Base-by-base conservation (phyloP, 2,888 invertebrate species). In the Cabera pusaria region DNA sequence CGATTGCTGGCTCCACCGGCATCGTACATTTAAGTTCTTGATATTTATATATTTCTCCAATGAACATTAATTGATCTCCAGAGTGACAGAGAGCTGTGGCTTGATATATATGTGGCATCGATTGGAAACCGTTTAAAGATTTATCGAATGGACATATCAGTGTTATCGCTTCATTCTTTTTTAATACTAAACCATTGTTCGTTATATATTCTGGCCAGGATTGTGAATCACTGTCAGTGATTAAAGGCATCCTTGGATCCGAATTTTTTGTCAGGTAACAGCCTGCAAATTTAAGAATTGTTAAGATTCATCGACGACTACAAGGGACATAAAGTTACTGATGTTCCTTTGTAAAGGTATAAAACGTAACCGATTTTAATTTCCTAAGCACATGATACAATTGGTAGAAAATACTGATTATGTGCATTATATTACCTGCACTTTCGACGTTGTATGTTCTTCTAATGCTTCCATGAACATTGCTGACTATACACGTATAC, bases 41-140 rank as follows among this genome's bases (percentile, higher is more conserved):
- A 22, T 45, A 45, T 11, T 27, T 36, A 26, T 39, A 48, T n/a
- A 4, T 32, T 7, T 40, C 39, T 4, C 41, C 43, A 6, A 45
- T 28, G 2, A 47, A 28, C 1, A 29, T 27, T 6, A 52, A 48
- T 23, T 29, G 31, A 14, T 52, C 49, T 45, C 48, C 17, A 5
- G 28, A 34, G 8, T 24, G 5, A 32, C 52, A 52, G 32, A 43
- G 21, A n/a, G 45, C 52, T n/a, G 18, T 35, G 17, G 45, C 23
- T 40, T 9, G 36, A 1, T 20, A 25, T n/a, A 21, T 31, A 2
- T 5, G 32, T 8, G 47, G 41, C 12, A 41, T 17, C 11, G 9
- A 21, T 32, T 37, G 36, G 12, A 52, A 49, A 11, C 17, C 11
- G 7, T 52, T 52, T 9, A 6, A 7, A 5, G 40, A 21, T 7